Conservation (phyloP, 1,140 invertebrate genomes). For the Aphaenogaster floridana region DNA sequence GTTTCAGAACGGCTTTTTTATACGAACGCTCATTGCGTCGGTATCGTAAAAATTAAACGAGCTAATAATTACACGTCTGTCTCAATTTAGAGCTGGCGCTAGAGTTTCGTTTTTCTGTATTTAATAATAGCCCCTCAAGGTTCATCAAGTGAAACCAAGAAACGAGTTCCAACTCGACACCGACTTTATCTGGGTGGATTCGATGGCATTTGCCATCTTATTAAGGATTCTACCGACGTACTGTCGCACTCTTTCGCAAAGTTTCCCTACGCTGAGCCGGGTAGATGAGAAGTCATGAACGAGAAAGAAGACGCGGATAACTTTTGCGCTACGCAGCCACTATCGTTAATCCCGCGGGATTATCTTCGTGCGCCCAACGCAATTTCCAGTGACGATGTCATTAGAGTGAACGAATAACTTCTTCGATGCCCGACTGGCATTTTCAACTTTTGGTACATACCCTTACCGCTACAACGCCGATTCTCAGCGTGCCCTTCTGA, state of each 20-base stretch:
- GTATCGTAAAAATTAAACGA: slow-evolving; percentile 35
- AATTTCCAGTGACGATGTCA: slow-evolving; percentile 49
- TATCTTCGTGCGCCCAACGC: slow-evolving; percentile 42
- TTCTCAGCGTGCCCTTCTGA: slow-evolving; percentile 1
- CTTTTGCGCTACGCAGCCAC: slow-evolving; percentile 30
- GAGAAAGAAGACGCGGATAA: slow-evolving; percentile 9
- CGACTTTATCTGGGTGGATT: slow-evolving; percentile 33
- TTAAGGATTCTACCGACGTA: slow-evolving; percentile 65
- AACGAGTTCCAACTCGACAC: neutral
- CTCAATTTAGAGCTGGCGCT: neutral
- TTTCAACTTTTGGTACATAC: slow-evolving; percentile 28
- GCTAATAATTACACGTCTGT: slow-evolving; percentile 24
- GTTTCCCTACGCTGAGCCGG: neutral
- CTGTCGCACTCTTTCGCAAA: slow-evolving; percentile 24
- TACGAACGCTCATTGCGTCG: neutral
- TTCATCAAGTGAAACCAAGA: slow-evolving; percentile 1
- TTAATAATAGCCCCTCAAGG: slow-evolving; percentile 20
- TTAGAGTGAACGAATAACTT: slow-evolving; percentile 47
- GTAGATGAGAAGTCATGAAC: slow-evolving; percentile 28
- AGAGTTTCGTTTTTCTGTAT: neutral
- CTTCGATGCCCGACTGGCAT: slow-evolving; percentile 20
- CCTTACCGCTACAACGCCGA: neutral
- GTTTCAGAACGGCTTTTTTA: slow-evolving; percentile 1
- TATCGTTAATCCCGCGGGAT: slow-evolving; percentile 57
- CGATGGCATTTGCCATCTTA: slow-evolving; percentile 12